These are phyloP conservation scores for Accipiter minullus DNA, from an alignment of 2,797 vertebrate genomes.

Conservation along the genomic window DNA sequence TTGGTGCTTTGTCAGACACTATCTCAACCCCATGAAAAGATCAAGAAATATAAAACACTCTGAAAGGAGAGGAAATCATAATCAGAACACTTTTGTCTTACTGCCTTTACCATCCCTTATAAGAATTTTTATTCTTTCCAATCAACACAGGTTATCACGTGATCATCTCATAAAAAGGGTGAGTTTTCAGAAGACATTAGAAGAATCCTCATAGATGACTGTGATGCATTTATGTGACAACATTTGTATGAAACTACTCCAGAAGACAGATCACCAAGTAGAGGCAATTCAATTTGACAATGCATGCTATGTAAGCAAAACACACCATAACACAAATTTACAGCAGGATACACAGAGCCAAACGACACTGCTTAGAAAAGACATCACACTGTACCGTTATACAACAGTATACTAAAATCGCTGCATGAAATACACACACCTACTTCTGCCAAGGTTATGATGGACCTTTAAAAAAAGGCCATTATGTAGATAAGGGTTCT, in stretches of 20 bases:
- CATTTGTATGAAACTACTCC: neutral
- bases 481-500: neutral
- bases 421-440: neutral
- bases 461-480: neutral
- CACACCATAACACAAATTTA: neutral
- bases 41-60: neutral
- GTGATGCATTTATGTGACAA: neutral
- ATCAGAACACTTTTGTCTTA: neutral
- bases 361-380: neutral
- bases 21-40: neutral
- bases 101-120: neutral
- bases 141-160: neutral
- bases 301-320: neutral
- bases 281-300: neutral
- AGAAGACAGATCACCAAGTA: neutral
- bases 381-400: neutral
- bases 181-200: neutral
- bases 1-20: neutral
- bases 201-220: neutral
- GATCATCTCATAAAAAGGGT: neutral
- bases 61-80: neutral
- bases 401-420: neutral
- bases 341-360: neutral
- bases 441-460: neutral
- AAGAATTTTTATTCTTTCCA: neutral